Percentiles rank a stretch among this genome's conserved stretches.
These are phyloP conservation scores for Callimorpha dominula DNA, from an alignment of 2,888 invertebrate species.

Conservation along the genomic window DNA sequence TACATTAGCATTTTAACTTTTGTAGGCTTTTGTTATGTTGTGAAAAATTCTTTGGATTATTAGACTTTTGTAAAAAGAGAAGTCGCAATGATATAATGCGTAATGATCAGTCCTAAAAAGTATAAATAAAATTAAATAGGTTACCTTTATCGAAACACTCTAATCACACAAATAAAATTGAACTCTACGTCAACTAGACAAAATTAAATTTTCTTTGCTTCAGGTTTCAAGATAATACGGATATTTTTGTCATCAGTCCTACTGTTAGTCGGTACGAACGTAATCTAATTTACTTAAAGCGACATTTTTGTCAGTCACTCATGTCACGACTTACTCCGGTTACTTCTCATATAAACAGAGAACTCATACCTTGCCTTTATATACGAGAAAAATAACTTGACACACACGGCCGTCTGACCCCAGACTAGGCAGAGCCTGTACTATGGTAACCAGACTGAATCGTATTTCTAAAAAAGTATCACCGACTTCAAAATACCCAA, in stretches of 20 bases:
- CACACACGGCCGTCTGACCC: too few species aligned
- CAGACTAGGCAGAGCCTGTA: too few species aligned
- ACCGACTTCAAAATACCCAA: too few species aligned
- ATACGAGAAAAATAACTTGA: too few species aligned
- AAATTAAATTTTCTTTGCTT: constrained; percentile 12
- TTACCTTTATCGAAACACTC: constrained; percentile 17
- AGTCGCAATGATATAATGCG: constrained; percentile 20
- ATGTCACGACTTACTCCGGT: too few species aligned
- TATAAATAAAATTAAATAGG: constrained; percentile 30
- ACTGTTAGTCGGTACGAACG: constrained; percentile 36
- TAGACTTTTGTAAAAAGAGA: not conserved
- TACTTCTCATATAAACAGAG: too few species aligned
- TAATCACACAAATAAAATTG: not conserved
- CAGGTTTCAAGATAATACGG: constrained; percentile 16
- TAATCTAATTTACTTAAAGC: constrained; percentile 45
- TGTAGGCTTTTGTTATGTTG: not conserved
- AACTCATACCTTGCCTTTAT: too few species aligned
- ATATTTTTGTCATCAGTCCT: constrained; percentile 36
- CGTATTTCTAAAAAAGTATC: too few species aligned
- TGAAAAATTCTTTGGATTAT: not conserved
- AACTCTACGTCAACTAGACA: not conserved
- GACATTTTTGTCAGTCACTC: too few species aligned
- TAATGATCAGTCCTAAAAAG: constrained; percentile 19
- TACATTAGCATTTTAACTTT: not conserved
- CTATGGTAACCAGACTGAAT: too few species aligned